A percentile compares a stretch with the other conserved stretches of the same genome.
Conservation (phyloP, 2,797 vertebrate species). For the Acrocephalus scirpaceus region DNA sequence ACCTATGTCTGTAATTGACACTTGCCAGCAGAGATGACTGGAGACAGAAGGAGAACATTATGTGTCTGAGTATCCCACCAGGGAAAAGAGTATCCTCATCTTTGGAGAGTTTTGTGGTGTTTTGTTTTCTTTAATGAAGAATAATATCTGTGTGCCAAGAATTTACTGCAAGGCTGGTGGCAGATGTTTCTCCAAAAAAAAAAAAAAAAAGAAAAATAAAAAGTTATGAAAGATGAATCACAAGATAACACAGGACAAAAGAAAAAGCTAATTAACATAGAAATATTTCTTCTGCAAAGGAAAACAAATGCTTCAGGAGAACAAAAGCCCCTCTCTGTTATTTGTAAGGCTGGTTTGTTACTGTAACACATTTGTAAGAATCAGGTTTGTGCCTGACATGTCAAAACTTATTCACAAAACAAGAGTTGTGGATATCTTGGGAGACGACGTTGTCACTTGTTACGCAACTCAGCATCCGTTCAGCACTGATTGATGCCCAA, state of each 20-base stretch:
- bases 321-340: conserved; percentile 32
- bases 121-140: conserved; percentile 74
- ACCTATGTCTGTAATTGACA: conserved; percentile 82
- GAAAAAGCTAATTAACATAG: conserved; percentile 60
- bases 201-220: neutral
- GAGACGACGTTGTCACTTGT: conserved; percentile 77
- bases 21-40: conserved; percentile 79
- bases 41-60: conserved; percentile 74
- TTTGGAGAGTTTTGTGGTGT: conserved; percentile 49
- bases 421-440: conserved; percentile 70
- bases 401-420: conserved; percentile 81
- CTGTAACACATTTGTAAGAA: conserved; percentile 67
- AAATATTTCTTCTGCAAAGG: conserved; percentile 37
- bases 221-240: conserved; percentile 24
- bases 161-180: conserved; percentile 61
- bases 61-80: conserved; percentile 71
- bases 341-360: conserved; percentile 48
- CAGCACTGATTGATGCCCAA: conserved; percentile 82
- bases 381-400: conserved; percentile 74
- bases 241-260: conserved; percentile 40
- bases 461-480: conserved; percentile 77
- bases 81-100: conserved; percentile 67
- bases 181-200: conserved; percentile 55
- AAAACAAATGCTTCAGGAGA: conserved; percentile 32
- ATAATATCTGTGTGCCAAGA: conserved; percentile 47